These are phyloP conservation scores for Tenebrosternarchus preto DNA, from an alignment of 2,113 vertebrate species.

Conservation along the genomic window DNA sequence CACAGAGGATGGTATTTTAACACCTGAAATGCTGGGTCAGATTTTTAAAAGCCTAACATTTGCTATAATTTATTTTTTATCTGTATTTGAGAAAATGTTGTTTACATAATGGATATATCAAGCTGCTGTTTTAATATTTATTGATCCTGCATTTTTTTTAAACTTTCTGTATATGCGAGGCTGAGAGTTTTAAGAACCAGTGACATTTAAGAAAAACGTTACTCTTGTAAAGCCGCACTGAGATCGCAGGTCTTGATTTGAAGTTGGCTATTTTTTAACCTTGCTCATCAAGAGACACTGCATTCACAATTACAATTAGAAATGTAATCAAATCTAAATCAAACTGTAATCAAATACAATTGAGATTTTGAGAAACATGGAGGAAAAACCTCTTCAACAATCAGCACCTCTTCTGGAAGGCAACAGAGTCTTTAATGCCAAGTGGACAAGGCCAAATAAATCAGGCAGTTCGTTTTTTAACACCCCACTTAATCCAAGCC, in stretches of 20 bases:
- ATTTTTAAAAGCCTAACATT: too few relatives aligned
- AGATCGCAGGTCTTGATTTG: not conserved
- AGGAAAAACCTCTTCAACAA: conserved; percentile 1
- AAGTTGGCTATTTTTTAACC: not conserved
- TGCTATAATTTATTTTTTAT: too few relatives aligned
- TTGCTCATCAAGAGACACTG: not conserved
- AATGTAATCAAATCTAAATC: conserved; percentile 19
- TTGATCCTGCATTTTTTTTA: too few relatives aligned
- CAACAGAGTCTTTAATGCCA: not conserved
- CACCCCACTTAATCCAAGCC: not conserved
- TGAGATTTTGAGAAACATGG: not conserved
- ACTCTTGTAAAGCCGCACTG: not conserved
- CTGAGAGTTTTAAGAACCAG: not conserved
- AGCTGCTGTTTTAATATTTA: too few relatives aligned
- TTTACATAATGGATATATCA: too few relatives aligned
- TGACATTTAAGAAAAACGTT: not conserved
- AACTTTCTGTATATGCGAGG: not conserved
- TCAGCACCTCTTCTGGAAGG: not conserved
- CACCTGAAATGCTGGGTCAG: too few relatives aligned
- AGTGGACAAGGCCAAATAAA: not conserved
- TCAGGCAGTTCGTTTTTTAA: not conserved
- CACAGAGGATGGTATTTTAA: too few relatives aligned
- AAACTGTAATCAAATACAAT: conserved; percentile 12
- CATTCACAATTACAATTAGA: not conserved
- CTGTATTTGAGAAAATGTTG: too few relatives aligned